Evolutionary conservation across 2,113 vertebrate species (phyloP), one percentile per base, ranked within the genome.

Genomic region (Boleophthalmus pectinirostris): DNA sequence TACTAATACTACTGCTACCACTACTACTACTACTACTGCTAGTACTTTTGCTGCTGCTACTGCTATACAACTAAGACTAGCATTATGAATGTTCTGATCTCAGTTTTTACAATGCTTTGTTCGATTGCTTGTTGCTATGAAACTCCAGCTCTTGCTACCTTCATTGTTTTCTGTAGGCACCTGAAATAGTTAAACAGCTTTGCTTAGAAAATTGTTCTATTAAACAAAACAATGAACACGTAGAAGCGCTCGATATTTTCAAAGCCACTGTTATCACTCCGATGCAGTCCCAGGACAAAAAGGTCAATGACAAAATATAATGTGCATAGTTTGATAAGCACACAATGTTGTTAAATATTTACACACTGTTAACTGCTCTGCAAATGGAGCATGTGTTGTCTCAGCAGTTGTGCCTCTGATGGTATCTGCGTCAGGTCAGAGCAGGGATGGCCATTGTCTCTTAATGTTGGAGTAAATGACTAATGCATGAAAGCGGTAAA

Each of bases 401-500:
- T 73, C 68, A 75, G 49, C 60, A 67, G 69, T 68, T 56, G 38
- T 11, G 3, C 9, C 38, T 25, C 63, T 63, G 74, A 73, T 20
- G 14, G 46, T 67, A 49, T 13, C n/a, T 24, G 24, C 53, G n/a
- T 18, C 6, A 14, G 18, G 64, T 73, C 56, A 33, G 47, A 63
- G 60, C 70, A 56, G 23, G 73, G 47, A 15, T n/a, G 13, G 56
- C 69, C 33, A 61, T 61, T 73, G 69, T 78, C 66, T 70, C 54
- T 67, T 66, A 66, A 49, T 74, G 60, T 24, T 49, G 6, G 64
- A 46, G 54, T 58, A 65, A 74, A 79, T 54, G 45, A 38, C 14
- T 57, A 21, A 74, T 64, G 46, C 33, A 51, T 70, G 73, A 83
- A 83, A 68, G 69, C 29, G 69, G 71, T 71, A 35, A 74, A 65